Evolutionary conservation across 1,140 invertebrate genomes (phyloP).

Genomic region (Cotesia vestalis): DNA sequence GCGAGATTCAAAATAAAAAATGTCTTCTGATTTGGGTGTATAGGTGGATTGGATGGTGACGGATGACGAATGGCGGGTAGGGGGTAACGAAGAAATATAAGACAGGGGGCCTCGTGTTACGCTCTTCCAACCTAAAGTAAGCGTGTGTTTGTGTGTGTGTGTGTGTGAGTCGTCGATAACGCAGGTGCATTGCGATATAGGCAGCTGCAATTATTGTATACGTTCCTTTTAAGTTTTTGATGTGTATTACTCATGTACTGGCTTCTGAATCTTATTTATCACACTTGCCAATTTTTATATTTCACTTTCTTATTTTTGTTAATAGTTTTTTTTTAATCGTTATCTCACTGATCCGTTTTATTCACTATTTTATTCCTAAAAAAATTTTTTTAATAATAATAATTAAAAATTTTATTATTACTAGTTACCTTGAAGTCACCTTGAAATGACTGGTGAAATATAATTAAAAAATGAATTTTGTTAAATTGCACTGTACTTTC

Average conservation of each 20-base stretch:
- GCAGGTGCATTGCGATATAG: constrained; percentile 60
- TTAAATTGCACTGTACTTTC: too few species aligned
- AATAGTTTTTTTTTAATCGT: too few species aligned
- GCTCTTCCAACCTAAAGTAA: background rate
- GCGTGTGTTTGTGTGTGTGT: too few species aligned
- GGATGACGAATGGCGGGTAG: background rate
- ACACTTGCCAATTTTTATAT: background rate
- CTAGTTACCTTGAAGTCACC: too few species aligned
- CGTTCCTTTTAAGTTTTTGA: constrained; percentile 30
- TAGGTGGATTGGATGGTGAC: too few species aligned
- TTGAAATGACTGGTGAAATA: too few species aligned
- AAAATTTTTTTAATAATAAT: background rate
- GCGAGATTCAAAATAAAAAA: too few species aligned
- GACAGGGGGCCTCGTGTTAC: constrained; percentile 49
- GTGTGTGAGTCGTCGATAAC: constrained; percentile 52
- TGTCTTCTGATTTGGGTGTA: too few species aligned
- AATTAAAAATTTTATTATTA: too few species aligned
- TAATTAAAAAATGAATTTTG: too few species aligned
- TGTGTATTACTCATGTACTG: background rate
- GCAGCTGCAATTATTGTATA: constrained; percentile 62
- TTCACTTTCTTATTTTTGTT: too few species aligned
- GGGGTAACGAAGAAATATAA: constrained; percentile 35
- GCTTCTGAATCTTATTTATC: constrained; percentile 14
- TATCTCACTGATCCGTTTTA: background rate
- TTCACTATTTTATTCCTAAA: background rate